These are phyloP conservation scores for Heterotilapia buettikoferi DNA, from an alignment of 2,113 vertebrate genomes.

Conservation along the genomic window DNA sequence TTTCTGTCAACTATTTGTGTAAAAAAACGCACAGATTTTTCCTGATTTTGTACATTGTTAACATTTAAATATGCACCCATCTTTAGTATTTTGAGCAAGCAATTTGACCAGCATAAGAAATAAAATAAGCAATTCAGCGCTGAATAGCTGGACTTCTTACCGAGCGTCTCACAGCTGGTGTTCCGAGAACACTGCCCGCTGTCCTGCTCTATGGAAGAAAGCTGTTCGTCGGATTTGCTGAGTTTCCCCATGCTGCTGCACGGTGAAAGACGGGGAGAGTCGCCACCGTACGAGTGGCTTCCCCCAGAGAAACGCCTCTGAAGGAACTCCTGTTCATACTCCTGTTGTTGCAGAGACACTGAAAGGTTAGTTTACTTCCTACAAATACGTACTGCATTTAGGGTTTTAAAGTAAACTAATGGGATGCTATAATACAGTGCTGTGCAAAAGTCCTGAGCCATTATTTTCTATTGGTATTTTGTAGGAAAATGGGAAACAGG, in stretches of 20 bases:
- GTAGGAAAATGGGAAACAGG: neutral
- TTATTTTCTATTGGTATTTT: neutral
- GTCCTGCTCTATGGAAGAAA: slow-evolving; percentile 93
- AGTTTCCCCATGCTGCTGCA: slow-evolving; percentile 96
- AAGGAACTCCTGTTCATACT: slow-evolving; percentile 89
- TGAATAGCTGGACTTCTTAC: slow-evolving; percentile 63
- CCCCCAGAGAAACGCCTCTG: slow-evolving; percentile 91
- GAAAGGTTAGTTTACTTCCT: neutral
- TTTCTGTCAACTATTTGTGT: neutral
- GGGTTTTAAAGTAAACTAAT: neutral
- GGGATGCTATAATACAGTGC: neutral
- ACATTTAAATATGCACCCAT: neutral
- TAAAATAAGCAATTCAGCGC: neutral
- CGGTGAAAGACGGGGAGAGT: slow-evolving; percentile 90
- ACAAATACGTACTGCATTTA: neutral
- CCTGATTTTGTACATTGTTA: neutral
- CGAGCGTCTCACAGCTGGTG: slow-evolving; percentile 98
- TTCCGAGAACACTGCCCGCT: slow-evolving; percentile 96
- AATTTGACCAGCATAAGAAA: neutral
- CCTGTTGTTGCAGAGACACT: slow-evolving; percentile 65
- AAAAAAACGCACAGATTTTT: neutral
- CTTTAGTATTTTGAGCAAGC: neutral
- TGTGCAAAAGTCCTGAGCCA: neutral
- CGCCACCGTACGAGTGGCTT: slow-evolving; percentile 91
- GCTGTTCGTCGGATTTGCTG: slow-evolving; percentile 95